Conservation (phyloP, 1,140 invertebrate species). For the Achroia grisella region DNA sequence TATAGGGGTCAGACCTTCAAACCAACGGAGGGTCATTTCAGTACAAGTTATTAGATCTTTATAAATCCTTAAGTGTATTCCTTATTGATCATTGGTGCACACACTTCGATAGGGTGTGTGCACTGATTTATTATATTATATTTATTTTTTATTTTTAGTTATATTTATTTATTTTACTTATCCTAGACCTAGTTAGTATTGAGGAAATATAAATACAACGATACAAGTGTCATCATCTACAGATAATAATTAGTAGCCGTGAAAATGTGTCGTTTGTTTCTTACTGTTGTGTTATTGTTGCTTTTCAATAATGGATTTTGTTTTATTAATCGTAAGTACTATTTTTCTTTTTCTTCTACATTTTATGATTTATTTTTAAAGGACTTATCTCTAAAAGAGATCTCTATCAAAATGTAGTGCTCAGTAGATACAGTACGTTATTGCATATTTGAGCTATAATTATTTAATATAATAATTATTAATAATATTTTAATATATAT, state of each 20-base stretch:
- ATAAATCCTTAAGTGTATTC: slow-evolving; percentile 56
- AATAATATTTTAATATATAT: too few relatives aligned
- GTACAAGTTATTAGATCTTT: slow-evolving; percentile 60
- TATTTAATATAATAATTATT: too few relatives aligned
- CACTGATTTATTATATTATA: slow-evolving; percentile 17
- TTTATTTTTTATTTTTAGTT: slow-evolving; percentile 9
- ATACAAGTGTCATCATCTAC: slow-evolving; percentile 17
- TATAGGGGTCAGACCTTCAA: slow-evolving; percentile 67
- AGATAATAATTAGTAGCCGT: slow-evolving; percentile 25
- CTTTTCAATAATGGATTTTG: slow-evolving; percentile 35
- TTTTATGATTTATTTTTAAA: too few relatives aligned
- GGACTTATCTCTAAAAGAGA: too few relatives aligned
- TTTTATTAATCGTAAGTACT: slow-evolving; percentile 54
- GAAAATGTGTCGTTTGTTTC: slow-evolving; percentile 42
- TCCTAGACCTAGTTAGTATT: slow-evolving; percentile 27
- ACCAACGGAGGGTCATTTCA: slow-evolving; percentile 39
- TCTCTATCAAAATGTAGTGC: too few relatives aligned
- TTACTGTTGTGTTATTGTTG: slow-evolving; percentile 25
- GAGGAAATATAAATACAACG: slow-evolving; percentile 25
- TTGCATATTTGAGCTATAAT: too few relatives aligned
- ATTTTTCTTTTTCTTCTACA: too few relatives aligned
- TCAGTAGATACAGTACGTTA: too few relatives aligned
- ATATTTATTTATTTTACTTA: slow-evolving; percentile 19
- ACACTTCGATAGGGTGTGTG: slow-evolving; percentile 15
- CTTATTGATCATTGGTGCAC: slow-evolving; percentile 32